Base-by-base conservation (phyloP, 2,888 invertebrate species). In the Luffia ferchaultella region DNA sequence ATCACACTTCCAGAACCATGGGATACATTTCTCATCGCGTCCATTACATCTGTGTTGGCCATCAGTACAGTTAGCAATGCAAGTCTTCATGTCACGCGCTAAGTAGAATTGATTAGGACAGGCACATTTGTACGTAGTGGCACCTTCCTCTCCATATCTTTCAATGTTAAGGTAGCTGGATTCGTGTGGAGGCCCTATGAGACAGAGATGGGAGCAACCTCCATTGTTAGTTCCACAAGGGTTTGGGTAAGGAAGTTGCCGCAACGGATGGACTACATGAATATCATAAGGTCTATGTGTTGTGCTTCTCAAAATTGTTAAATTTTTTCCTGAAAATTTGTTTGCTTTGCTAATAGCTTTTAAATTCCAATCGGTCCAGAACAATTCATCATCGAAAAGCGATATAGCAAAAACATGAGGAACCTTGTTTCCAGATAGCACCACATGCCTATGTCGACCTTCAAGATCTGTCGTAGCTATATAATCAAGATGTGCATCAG, bases 321-420 rank as follows among this genome's bases (percentile, higher is more conserved):
- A 78, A 59, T 93, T 88, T 57, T 87, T 87, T 19, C 94, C 94
- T 0, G 93, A 93, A 71, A 95, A 97, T 72, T 98, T 99, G 64
- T 97, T 92, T 0, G 97, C 97, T 60, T 91, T 89, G 58, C 92
- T 90, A 50, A 99, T 93, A 0, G 93, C 93, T 70, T 97, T 97
- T 48, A 96, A 77, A 70, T 98, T 98, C 98, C 99, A 99, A 70
- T 99, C 99, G 0, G 97, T 96, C 97, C 98, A 99, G 77, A 92
- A 99, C 17, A 95, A 87, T 60, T 87, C 90, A 62, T 98, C 97
- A 64, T 98, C 98, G 69, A 99, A 98, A 0, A 98, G 86, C 9
- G 93, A 91, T 45, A 99, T 82, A 0, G 98, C 97, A 63, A 97
- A 99, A 0, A 98, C 96, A 70, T 99, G 98, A 0, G 98, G 98